Conservation (phyloP, 2,888 invertebrate genomes). For the Pterostichus niger region DNA sequence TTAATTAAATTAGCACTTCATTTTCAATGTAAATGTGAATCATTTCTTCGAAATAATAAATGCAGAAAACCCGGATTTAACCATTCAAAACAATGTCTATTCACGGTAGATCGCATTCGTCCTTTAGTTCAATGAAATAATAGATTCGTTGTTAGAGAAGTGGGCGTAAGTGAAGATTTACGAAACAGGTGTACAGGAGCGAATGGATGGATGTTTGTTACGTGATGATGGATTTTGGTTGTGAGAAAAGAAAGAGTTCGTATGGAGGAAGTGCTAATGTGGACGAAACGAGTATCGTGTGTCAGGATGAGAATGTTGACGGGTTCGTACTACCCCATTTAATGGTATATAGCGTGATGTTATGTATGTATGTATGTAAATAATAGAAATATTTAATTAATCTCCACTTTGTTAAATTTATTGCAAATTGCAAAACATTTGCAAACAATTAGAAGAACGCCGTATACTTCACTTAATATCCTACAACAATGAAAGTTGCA, state of each 20-base stretch:
- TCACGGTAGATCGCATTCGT: conserved; percentile 28
- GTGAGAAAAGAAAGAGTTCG: too few species aligned
- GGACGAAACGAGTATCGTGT: too few species aligned
- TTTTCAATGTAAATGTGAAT: conserved; percentile 25
- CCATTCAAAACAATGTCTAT: conserved; percentile 17
- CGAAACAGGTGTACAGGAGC: too few species aligned
- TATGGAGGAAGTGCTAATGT: too few species aligned
- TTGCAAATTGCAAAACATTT: conserved; percentile 33
- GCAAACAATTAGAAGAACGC: conserved; percentile 45
- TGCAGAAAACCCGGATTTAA: conserved; percentile 17
- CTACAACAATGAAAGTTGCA: conserved; percentile 10
- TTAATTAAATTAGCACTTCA: conserved; percentile 7
- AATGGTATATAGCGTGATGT: too few species aligned
- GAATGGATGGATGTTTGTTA: too few species aligned
- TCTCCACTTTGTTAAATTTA: conserved; percentile 35
- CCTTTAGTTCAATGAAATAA: conserved; percentile 19
- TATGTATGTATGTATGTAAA: too few species aligned
- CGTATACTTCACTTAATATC: conserved; percentile 2
- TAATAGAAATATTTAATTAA: conserved; percentile 41
- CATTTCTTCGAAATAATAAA: conserved; percentile 6
- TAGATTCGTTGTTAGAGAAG: too few species aligned
- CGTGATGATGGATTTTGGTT: too few species aligned
- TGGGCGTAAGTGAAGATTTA: too few species aligned
- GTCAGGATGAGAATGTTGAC: too few species aligned
- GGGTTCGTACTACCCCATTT: too few species aligned